A percentile compares a stretch with the other conserved stretches of the same genome.
These are phyloP conservation scores for Lasioglossum marginatum DNA, from an alignment of 2,888 invertebrate genomes.

Conservation along the genomic window DNA sequence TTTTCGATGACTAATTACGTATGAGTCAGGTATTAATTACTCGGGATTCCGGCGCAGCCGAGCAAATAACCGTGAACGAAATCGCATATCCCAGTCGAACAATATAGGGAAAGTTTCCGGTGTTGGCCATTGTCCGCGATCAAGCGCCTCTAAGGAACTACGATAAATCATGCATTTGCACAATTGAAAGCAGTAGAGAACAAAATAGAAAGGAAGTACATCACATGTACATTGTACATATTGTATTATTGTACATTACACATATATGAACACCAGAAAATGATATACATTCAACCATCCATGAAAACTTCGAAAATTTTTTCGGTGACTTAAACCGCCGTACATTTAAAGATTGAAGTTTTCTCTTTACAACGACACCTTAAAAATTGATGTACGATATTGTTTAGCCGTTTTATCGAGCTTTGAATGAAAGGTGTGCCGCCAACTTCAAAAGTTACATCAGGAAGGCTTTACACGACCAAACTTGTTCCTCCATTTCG, in stretches of 20 bases:
- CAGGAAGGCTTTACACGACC: not conserved
- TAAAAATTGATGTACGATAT: not conserved
- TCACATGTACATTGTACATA: too few relatives aligned
- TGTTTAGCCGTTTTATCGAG: not conserved
- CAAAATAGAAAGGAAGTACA: not conserved
- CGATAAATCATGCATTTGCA: conserved; percentile 22
- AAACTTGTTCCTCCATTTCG: not conserved
- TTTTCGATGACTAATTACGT: conserved; percentile 56
- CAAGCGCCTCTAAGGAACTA: conserved; percentile 5
- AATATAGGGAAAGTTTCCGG: conserved; percentile 27
- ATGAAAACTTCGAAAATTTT: not conserved
- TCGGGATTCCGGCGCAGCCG: not conserved
- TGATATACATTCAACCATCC: not conserved
- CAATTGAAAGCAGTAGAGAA: not conserved
- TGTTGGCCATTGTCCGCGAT: not conserved
- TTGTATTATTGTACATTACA: too few relatives aligned
- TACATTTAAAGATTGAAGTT: not conserved
- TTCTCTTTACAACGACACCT: not conserved
- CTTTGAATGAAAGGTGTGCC: not conserved
- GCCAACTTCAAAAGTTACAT: not conserved
- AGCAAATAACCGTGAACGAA: conserved; percentile 37
- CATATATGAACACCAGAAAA: not conserved
- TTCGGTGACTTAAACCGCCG: not conserved
- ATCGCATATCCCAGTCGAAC: conserved; percentile 28
- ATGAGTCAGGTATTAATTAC: conserved; percentile 51